Percentiles rank a stretch among this genome's conserved stretches.
These are phyloP conservation scores for Corvus cornix DNA, from an alignment of 2,113 vertebrate genomes.

Conservation along the genomic window DNA sequence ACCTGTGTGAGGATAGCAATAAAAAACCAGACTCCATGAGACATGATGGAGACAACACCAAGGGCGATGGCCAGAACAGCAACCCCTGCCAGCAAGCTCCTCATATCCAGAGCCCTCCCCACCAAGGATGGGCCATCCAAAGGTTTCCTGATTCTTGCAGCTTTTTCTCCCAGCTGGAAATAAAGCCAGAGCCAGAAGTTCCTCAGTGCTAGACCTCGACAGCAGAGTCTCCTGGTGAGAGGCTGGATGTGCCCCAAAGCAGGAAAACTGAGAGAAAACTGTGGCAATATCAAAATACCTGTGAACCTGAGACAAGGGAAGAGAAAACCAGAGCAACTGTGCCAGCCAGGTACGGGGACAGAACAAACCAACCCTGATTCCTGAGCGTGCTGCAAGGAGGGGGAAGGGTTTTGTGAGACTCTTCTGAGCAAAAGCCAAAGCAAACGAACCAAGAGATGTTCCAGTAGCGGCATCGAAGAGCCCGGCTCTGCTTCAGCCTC, in stretches of 20 bases:
- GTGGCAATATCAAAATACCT: fast-evolving
- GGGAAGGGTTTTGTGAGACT: neutral
- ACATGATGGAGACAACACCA: fast-evolving
- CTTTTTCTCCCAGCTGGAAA: neutral
- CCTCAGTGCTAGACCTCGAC: neutral
- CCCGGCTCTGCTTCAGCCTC: neutral
- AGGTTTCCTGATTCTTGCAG: neutral
- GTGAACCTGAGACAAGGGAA: neutral
- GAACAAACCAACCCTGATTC: neutral
- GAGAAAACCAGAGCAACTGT: neutral
- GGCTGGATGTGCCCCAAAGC: neutral
- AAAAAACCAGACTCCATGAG: neutral
- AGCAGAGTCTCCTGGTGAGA: neutral
- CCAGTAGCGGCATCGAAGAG: neutral
- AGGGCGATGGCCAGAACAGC: neutral
- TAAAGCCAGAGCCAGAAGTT: neutral
- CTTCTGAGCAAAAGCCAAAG: neutral
- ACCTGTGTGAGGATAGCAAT: fast-evolving
- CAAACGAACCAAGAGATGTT: fast-evolving
- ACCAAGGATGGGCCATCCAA: neutral
- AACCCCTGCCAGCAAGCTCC: neutral
- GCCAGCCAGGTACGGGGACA: neutral
- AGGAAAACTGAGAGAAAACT: neutral
- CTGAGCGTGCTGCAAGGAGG: fast-evolving
- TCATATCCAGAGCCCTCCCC: neutral